A percentile compares a stretch with the other conserved stretches of the same genome.
These are phyloP conservation scores for Cyaniris semiargus DNA, from an alignment of 2,888 invertebrate species.

Conservation along the genomic window DNA sequence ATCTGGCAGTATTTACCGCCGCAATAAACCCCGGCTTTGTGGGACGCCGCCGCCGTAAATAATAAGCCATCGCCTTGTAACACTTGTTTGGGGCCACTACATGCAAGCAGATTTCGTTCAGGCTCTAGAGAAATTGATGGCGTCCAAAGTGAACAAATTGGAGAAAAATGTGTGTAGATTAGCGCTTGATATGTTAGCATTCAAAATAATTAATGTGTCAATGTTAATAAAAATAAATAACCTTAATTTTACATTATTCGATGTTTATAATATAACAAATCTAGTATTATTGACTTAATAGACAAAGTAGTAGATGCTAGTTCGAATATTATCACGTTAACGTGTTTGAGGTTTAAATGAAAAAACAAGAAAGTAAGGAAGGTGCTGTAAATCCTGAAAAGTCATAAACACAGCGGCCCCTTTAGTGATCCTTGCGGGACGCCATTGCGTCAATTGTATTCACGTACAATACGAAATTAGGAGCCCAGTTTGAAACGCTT, in stretches of 20 bases:
- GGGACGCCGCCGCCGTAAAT: slow-evolving; percentile 76
- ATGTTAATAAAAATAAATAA: background rate
- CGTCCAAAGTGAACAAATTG: background rate
- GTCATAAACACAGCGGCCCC: background rate
- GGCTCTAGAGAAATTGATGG: background rate
- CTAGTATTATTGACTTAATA: too few species aligned
- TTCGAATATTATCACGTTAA: too few species aligned
- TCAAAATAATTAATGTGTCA: background rate
- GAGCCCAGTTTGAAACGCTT: background rate
- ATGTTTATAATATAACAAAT: too few species aligned
- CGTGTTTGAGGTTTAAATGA: background rate
- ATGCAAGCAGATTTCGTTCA: slow-evolving; percentile 39
- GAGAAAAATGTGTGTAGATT: background rate
- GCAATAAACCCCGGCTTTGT: slow-evolving; percentile 75
- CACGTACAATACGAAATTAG: background rate
- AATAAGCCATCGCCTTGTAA: slow-evolving; percentile 70
- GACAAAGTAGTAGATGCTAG: too few species aligned
- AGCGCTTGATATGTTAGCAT: background rate
- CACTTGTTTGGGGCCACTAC: slow-evolving; percentile 59
- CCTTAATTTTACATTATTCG: too few species aligned
- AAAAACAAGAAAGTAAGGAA: background rate
- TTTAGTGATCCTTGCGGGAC: slow-evolving; percentile 5
- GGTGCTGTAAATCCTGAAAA: slow-evolving; percentile 7
- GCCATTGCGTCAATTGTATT: slow-evolving; percentile 9
- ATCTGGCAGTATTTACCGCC: slow-evolving; percentile 77